Percentiles rank a stretch among this genome's conserved stretches.
Evolutionary conservation across 2,888 invertebrate genomes (phyloP).

Genomic region (Xestia ashworthii): DNA sequence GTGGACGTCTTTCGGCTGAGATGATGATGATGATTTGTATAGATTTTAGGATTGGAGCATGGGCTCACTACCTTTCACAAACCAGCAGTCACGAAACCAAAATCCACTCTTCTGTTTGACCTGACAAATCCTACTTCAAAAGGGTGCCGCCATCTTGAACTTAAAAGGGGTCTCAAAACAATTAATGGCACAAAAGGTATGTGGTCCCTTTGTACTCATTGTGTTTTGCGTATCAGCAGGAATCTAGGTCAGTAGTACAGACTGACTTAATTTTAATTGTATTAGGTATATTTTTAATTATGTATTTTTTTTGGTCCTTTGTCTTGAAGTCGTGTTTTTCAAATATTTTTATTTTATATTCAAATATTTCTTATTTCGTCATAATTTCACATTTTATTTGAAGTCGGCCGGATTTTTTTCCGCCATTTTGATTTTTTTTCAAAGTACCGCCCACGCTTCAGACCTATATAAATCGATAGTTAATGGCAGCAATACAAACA

Average conservation of each 20-base stretch:
- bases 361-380: not conserved
- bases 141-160: not conserved
- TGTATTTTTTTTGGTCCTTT: not conserved
- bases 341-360: not conserved
- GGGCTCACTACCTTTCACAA: not conserved
- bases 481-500: too few species aligned
- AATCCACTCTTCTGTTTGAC: slow-evolving; percentile 13
- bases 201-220: slow-evolving; percentile 42
- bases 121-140: slow-evolving; percentile 11
- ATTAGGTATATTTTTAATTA: not conserved
- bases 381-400: not conserved
- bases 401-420: too few species aligned
- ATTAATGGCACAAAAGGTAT: slow-evolving; percentile 37
- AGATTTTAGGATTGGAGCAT: too few species aligned
- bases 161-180: slow-evolving; percentile 37
- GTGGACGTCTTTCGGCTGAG: too few species aligned
- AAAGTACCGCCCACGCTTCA: too few species aligned
- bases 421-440: too few species aligned
- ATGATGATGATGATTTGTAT: too few species aligned
- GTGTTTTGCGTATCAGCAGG: slow-evolving; percentile 23
- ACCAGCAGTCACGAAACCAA: not conserved
- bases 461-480: too few species aligned
- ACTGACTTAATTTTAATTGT: slow-evolving; percentile 14
- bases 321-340: not conserved
- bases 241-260: slow-evolving; percentile 30